phyloP scores from a whole-genome alignment of 2,797 vertebrate genomes.

The Pogonophryne albipinna region DNA sequence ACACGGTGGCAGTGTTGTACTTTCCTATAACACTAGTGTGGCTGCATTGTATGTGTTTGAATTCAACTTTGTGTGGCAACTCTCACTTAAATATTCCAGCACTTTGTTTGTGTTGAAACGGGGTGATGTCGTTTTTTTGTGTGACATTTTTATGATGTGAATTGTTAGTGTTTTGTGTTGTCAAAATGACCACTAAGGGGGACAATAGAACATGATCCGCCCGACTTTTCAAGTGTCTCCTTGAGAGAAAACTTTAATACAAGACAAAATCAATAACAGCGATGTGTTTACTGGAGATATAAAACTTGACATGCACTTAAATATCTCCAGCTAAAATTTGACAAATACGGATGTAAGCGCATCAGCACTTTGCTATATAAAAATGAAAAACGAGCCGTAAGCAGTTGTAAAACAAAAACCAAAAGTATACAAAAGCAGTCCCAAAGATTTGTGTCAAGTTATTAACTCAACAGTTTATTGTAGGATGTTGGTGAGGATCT shows the following conservation, averaged over 20 bases:
- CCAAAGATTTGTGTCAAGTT: too few relatives aligned
- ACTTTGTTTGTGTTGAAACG: slow-evolving; percentile 36
- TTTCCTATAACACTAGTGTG: slow-evolving; percentile 25
- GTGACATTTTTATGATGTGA: slow-evolving; percentile 14
- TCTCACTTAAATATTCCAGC: not conserved
- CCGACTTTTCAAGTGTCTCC: not conserved
- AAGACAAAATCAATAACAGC: not conserved
- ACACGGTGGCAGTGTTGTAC: slow-evolving; percentile 70
- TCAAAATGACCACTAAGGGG: slow-evolving; percentile 1
- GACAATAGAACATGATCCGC: not conserved
- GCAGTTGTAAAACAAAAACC: too few relatives aligned
- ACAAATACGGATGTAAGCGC: not conserved
- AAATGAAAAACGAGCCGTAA: too few relatives aligned
- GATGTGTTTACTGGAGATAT: not conserved
- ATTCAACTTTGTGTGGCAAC: slow-evolving; percentile 14
- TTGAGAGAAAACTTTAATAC: not conserved
- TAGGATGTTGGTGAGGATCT: not conserved
- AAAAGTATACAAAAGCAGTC: too few relatives aligned
- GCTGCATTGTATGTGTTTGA: slow-evolving; percentile 38
- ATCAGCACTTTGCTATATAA: too few relatives aligned
- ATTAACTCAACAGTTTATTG: not conserved
- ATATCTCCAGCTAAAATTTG: not conserved
- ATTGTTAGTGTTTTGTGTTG: slow-evolving; percentile 11
- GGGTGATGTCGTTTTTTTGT: slow-evolving; percentile 20
- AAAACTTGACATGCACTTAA: not conserved